phyloP scores from a whole-genome alignment of 2,888 invertebrate species.

The Alentia gelatinosa region DNA sequence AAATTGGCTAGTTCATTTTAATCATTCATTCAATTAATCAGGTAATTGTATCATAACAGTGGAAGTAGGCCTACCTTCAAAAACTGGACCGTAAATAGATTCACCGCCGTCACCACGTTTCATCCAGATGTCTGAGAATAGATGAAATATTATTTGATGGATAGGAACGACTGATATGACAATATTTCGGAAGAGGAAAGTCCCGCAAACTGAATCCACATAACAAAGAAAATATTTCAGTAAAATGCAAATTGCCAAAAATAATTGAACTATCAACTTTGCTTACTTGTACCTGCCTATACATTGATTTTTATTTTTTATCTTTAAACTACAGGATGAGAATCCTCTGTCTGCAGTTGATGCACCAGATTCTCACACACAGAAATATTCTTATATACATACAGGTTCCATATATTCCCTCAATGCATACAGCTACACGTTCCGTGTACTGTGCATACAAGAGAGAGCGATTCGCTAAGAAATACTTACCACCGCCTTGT shows the following conservation, averaged over 20 bases:
- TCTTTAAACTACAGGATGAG: too few relatives aligned
- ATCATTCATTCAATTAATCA: neutral
- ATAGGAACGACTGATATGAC: neutral
- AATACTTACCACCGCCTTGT: constrained; percentile 85
- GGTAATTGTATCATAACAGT: neutral
- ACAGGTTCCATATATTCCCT: too few relatives aligned
- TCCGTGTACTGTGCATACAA: too few relatives aligned
- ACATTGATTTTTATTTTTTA: too few relatives aligned
- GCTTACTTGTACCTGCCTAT: too few relatives aligned
- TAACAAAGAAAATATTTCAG: neutral
- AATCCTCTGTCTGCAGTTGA: too few relatives aligned
- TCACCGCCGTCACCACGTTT: constrained; percentile 80
- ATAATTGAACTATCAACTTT: too few relatives aligned
- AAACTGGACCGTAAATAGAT: constrained; percentile 78
- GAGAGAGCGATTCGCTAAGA: too few relatives aligned
- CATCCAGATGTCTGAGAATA: constrained; percentile 77
- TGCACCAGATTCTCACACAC: too few relatives aligned
- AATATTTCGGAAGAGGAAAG: neutral
- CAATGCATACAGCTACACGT: too few relatives aligned
- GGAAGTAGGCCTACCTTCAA: constrained; percentile 77
- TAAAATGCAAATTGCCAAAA: too few relatives aligned
- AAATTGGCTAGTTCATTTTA: neutral
- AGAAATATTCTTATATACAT: too few relatives aligned
- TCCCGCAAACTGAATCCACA: neutral
- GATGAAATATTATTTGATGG: neutral